Conservation (phyloP, 2,888 invertebrate genomes). For the Cyclophora punctaria region DNA sequence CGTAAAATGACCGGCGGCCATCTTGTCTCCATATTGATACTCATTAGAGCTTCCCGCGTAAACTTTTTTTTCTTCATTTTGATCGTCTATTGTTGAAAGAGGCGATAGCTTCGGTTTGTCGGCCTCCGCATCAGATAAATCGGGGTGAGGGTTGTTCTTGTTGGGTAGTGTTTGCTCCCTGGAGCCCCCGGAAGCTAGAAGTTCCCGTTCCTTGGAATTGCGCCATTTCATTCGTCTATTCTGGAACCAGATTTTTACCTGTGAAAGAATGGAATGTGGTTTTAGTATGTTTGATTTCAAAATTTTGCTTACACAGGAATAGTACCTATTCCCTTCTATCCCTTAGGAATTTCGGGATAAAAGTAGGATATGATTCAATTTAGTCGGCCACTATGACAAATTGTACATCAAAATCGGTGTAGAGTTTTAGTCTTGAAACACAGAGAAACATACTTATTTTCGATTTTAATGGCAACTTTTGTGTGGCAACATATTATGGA, state of each 20-base stretch:
- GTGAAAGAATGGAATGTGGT: conserved; percentile 18
- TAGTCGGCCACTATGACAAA: too few relatives aligned
- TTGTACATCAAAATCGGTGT: too few relatives aligned
- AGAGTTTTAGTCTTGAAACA: too few relatives aligned
- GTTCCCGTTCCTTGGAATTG: conserved; percentile 96
- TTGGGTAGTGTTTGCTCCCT: conserved; percentile 96
- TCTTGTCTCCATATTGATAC: conserved; percentile 57
- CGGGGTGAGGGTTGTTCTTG: conserved; percentile 97
- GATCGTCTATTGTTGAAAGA: conserved; percentile 58
- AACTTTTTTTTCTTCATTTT: conserved; percentile 47
- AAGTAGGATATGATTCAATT: too few relatives aligned
- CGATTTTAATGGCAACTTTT: too few relatives aligned
- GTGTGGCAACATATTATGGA: too few relatives aligned
- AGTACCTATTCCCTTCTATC: too few relatives aligned
- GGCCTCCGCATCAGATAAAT: conserved; percentile 91
- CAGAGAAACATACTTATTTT: too few relatives aligned
- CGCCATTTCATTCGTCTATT: conserved; percentile 99
- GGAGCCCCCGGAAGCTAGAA: conserved; percentile 93
- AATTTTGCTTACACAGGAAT: too few relatives aligned
- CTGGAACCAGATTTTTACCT: conserved; percentile 90
- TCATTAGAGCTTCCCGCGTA: conserved; percentile 50
- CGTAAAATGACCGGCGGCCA: conserved; percentile 40
- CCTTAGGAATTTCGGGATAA: too few relatives aligned
- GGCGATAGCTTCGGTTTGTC: conserved; percentile 83
- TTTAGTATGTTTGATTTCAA: too few relatives aligned